Base-by-base conservation (phyloP, 2,797 vertebrate genomes). In the Rhinogobio ventralis region DNA sequence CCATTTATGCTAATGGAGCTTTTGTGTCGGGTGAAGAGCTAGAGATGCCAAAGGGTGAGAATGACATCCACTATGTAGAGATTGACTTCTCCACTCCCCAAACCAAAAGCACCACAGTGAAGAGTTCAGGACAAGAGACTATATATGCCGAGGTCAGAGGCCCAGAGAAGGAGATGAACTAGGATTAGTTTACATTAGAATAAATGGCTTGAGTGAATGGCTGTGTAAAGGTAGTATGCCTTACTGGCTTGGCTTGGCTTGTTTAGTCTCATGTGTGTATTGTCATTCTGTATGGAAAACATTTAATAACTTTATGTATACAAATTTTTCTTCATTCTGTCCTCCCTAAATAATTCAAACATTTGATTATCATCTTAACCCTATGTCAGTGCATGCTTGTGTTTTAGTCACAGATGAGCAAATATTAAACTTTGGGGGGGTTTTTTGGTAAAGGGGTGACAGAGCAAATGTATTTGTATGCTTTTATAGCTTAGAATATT, bases 101-200 rank as follows among this genome's bases (percentile, higher is more conserved):
- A 76, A 53, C n/a, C 17, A 51, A 76, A 53, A 25, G 11, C 23
- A 3, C 23, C 46, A 0, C 57, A 20, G 72, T 6, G 10, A 39
- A 28, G 2, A 28, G 0, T 15, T 55, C 72, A 28, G 72, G 9
- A 66, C 14, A 20, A 53, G 62, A 76, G 17, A 83, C 60, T 1
- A 20, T 77, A n/a, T 77, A 83, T 77, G 33, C 82, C 0, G 62
- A 77, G 19, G 73, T 83, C 49, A 45, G 30, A 39, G 36, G n/a
- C 15, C 10, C 30, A 69, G n/a, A 1, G 14, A 82, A 25, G 17
- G 42, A 64, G 25, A 66, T n/a, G 19, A 36, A 51, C 11, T 45
- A 53, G 62, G 23, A 75, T 82, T 74, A 66, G 71, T 51, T 45
- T 17, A 46, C 7, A 46, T 73, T 57, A 30, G 25, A 57, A 81